Evolutionary conservation across 30 jellyfish, hydroid and myxozoan genomes (phyloP).

Genomic region (Cassiopea xamachana): DNA sequence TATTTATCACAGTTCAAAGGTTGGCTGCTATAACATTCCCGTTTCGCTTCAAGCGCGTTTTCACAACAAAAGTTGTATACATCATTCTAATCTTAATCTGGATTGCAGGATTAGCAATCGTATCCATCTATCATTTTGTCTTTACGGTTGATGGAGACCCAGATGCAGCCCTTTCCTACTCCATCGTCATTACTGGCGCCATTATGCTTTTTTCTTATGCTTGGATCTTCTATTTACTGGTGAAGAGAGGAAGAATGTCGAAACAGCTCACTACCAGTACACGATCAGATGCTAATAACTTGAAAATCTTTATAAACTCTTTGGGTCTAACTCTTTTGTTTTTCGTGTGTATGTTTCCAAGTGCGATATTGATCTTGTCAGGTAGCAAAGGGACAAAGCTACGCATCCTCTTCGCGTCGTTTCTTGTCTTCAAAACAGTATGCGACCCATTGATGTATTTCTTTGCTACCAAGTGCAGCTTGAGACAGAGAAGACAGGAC

Average conservation of each 20-base stretch:
- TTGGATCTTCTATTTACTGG: neutral
- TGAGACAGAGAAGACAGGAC: neutral
- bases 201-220: neutral
- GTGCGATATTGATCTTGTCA: neutral
- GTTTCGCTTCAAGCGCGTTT: neutral
- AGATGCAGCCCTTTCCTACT: neutral
- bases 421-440: neutral
- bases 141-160: neutral
- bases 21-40: conserved; percentile 20
- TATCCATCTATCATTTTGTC: neutral
- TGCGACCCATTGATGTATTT: neutral
- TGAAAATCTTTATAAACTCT: neutral
- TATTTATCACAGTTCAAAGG: conserved; percentile 35
- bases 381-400: neutral
- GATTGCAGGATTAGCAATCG: neutral
- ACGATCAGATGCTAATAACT: neutral
- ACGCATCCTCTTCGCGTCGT: neutral
- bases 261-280: neutral
- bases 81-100: neutral
- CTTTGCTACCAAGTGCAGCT: neutral
- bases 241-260: neutral
- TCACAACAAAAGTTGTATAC: neutral
- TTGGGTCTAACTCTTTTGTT: neutral
- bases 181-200: neutral
- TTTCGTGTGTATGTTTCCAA: neutral